These are phyloP conservation scores for Tetramorium parvispinum DNA, from an alignment of 1,140 invertebrate genomes.

Conservation along the genomic window DNA sequence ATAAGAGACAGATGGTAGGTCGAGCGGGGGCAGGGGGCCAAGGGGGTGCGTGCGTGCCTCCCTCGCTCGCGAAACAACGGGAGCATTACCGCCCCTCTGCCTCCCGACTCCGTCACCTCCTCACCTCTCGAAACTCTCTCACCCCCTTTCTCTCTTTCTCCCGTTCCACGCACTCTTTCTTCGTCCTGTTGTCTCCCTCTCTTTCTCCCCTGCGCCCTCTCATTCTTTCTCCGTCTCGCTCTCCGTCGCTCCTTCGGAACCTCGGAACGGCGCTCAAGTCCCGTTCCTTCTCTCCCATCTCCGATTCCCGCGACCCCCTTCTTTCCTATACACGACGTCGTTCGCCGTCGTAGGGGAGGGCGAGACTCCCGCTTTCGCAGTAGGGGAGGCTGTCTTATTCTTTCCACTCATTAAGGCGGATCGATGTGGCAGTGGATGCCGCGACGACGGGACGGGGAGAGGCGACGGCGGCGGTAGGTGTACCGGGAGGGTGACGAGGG, in stretches of 20 bases:
- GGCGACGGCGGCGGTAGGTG: slow-evolving; percentile 66
- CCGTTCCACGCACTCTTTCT: slow-evolving; percentile 73
- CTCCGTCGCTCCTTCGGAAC: slow-evolving; percentile 28
- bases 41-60: slow-evolving; percentile 80
- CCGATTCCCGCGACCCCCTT: slow-evolving; percentile 77
- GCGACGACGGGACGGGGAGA: slow-evolving; percentile 65
- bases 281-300: slow-evolving; percentile 71
- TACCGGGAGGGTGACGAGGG: slow-evolving; percentile 46
- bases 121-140: slow-evolving; percentile 73
- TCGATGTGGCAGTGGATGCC: slow-evolving; percentile 85
- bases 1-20: slow-evolving; percentile 32
- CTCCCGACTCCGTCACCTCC: slow-evolving; percentile 77
- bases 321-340: slow-evolving; percentile 78
- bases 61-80: slow-evolving; percentile 83
- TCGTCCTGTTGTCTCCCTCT: slow-evolving; percentile 68
- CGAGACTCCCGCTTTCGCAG: slow-evolving; percentile 73
- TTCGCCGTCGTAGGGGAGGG: slow-evolving; percentile 71
- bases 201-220: slow-evolving; percentile 36
- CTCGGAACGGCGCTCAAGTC: slow-evolving; percentile 57
- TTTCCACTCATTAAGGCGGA: slow-evolving; percentile 86
- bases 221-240: slow-evolving; percentile 41
- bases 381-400: slow-evolving; percentile 84
- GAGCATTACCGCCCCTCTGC: slow-evolving; percentile 80
- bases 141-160: slow-evolving; percentile 64
- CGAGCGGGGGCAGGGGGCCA: slow-evolving; percentile 29